These are phyloP conservation scores for Chrysoperla carnea DNA, from an alignment of 1,140 invertebrate species.

Conservation along the genomic window DNA sequence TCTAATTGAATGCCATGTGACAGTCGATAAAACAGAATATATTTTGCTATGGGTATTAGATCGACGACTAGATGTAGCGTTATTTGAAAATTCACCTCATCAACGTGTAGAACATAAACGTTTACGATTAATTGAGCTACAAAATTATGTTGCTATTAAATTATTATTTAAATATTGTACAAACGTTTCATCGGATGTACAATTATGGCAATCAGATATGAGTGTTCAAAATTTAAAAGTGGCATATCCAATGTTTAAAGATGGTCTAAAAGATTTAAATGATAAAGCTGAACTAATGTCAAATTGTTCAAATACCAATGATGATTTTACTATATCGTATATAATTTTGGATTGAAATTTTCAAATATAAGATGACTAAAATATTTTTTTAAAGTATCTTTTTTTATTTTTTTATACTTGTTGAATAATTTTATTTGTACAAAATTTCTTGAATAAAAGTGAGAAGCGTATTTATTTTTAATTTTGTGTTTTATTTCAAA, in stretches of 20 bases:
- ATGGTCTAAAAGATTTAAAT: slow-evolving; percentile 27
- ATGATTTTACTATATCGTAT: slow-evolving; percentile 33
- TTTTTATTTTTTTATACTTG: too few species aligned
- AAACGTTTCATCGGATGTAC: slow-evolving; percentile 21
- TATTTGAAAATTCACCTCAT: too few species aligned
- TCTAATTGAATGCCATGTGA: slow-evolving; percentile 22
- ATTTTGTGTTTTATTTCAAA: too few species aligned
- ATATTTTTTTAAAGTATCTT: too few species aligned
- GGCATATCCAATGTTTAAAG: slow-evolving; percentile 32
- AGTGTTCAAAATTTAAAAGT: slow-evolving; percentile 25
- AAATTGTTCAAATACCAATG: slow-evolving; percentile 25
- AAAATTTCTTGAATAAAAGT: too few species aligned
- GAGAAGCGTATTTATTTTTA: too few species aligned
- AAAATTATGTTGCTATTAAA: slow-evolving; percentile 18
- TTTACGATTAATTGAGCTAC: background rate
- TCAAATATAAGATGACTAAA: too few species aligned
- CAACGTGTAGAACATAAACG: too few species aligned
- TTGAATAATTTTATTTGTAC: too few species aligned
- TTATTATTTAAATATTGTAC: slow-evolving; percentile 27
- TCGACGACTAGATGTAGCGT: too few species aligned
- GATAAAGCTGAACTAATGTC: slow-evolving; percentile 32
- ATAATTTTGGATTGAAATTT: slow-evolving; percentile 15
- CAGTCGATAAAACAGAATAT: slow-evolving; percentile 21
- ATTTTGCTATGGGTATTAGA: slow-evolving; percentile 15
- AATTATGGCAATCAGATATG: slow-evolving; percentile 26